Evolutionary conservation across 2,888 invertebrate species (phyloP), one percentile per base, ranked within the genome.

Genomic region (Drosophila basisetae): DNA sequence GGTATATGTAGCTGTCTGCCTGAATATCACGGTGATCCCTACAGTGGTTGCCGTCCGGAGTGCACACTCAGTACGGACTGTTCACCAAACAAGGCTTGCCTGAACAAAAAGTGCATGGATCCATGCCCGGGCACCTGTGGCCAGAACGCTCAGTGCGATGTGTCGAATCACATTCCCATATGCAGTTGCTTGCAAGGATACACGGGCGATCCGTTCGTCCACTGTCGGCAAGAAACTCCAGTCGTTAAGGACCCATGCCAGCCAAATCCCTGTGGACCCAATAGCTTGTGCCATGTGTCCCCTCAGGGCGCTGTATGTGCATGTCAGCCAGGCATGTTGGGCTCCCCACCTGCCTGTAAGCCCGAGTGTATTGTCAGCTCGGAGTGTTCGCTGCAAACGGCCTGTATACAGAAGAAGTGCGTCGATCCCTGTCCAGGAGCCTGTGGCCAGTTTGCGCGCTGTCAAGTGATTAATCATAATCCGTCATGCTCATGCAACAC

Each of bases 41-140:
- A 97, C 89, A 94, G 96, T 37, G 96, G 96, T 89, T 98, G 98
- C 92, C 95, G 97, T 91, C 97, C 97, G 18, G 97, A 98, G 94
- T 98, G 98, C 92, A 96, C 97, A 13, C 95, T 96, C 80, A 97
- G 97, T 92, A 95, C 96, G 2, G 97, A 98, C 89, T 98, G 98
- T 93, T 94, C 95, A 1, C 95, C 95, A 84, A 95, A 96, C 79
- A 96, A 95, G 93, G 96, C 97, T 16, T 98, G 98, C 91, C 94
- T 96, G 58, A 97, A 96, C 91, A 96, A 96, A 92, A 97, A 97
- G 94, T 98, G 98, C 92, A 95, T 95, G 85, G 96, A 97, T 94
- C 97, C 97, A 31, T 98, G 97, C 89, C 95, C 95, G 18, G 97
- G 97, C 76, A 96, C 96, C 37, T 97, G 97, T 91, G 97, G 97